Conservation (phyloP, 1,140 invertebrate species). For the Fopius arisanus region DNA sequence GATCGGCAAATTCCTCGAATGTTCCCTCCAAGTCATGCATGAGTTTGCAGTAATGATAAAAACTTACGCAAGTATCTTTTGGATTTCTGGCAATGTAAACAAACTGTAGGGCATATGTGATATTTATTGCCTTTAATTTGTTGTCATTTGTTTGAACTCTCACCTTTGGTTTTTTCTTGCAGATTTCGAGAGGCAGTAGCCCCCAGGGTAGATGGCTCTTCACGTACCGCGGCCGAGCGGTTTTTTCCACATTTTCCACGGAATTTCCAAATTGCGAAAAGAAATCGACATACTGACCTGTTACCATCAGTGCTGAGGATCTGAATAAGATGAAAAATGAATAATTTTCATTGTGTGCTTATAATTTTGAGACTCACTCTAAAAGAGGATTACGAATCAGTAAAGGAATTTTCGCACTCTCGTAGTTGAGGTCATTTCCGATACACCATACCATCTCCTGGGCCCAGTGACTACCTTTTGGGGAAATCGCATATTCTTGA, state of each 20-base stretch:
- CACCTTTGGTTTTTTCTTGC: slow-evolving; percentile 77
- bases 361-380: slow-evolving; percentile 60
- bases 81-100: slow-evolving; percentile 92
- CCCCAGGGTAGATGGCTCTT: slow-evolving; percentile 83
- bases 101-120: slow-evolving; percentile 69
- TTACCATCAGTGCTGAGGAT: slow-evolving; percentile 61
- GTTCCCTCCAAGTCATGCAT: slow-evolving; percentile 75
- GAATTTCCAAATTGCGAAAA: slow-evolving; percentile 67
- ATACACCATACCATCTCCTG: slow-evolving; percentile 91
- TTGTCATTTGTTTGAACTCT: no score
- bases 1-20: slow-evolving; percentile 84
- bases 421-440: slow-evolving; percentile 79
- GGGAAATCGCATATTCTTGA: not conserved
- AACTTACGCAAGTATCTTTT: slow-evolving; percentile 93
- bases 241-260: slow-evolving; percentile 73
- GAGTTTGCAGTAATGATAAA: slow-evolving; percentile 84
- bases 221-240: slow-evolving; percentile 76
- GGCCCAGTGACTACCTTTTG: slow-evolving; percentile 83
- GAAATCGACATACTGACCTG: slow-evolving; percentile 58
- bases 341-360: not conserved
- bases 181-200: slow-evolving; percentile 74
- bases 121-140: not conserved
- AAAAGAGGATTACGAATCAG: slow-evolving; percentile 68
- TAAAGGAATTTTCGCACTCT: slow-evolving; percentile 75
- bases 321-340: slow-evolving; percentile 43